Evolutionary conservation across 64 coral and sea anemone species (phyloP), one percentile per base, ranked within the genome.

Genomic region (Stylophora pistillata): DNA sequence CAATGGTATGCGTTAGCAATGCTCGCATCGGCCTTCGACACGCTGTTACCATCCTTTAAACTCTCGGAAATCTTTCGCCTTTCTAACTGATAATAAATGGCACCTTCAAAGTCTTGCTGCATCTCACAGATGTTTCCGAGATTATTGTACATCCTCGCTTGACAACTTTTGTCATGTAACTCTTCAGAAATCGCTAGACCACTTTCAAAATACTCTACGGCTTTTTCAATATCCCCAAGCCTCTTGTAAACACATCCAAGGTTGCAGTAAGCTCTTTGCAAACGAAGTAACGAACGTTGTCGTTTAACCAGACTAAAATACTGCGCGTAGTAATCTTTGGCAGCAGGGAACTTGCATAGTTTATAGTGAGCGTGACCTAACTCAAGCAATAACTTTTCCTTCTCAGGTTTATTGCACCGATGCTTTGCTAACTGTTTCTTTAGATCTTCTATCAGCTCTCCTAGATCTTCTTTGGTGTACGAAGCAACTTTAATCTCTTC

Each of bases 251-350:
- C 90, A 65, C 94, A 96, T 41, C 94, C 94, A 69, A 96, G 87
- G 41, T 96, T 89, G 74, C 90, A 96, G 61, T 96, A 87, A 25
- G 94, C 94, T 72, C 90, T 37, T 80, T 96, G 94, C 62, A 96
- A 56, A 78, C 66, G 78, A 10, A 65, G 2, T 25, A 74, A 32
- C 13, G 86, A 89, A 56, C 34, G 55, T 17, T 58, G 53, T 47
- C 78, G 76, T 58, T 78, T 83, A 10, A 89, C 65, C 25, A 78
- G 23, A 25, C 89, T 78, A 30, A 92, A 74, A 81, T 96, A 86
- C 65, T 88, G 87, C 56, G 92, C 86, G 55, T 86, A 96, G 73
- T 89, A 89, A 28, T 78, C 66, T 58, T 74, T 85, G 0, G 94
- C 90, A 37, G 23, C 79, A 86, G 89, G 60, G 61, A 96, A 92